phyloP scores from a whole-genome alignment of 1,140 invertebrate genomes.

The Philaenus spumarius region DNA sequence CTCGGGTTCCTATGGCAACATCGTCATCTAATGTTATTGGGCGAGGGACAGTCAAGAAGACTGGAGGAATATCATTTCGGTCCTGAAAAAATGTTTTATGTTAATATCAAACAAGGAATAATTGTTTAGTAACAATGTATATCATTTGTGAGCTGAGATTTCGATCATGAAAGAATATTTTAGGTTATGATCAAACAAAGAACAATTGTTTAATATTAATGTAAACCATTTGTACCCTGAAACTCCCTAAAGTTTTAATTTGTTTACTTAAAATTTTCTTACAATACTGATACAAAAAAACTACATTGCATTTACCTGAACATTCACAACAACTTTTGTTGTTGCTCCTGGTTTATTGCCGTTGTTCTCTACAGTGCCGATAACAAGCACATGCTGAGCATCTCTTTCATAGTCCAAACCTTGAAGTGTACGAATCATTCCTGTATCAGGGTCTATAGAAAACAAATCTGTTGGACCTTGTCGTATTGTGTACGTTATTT shows the following conservation, averaged over 20 bases:
- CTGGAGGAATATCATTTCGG: conserved; percentile 76
- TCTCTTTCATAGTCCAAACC: conserved; percentile 74
- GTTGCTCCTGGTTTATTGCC: conserved; percentile 60
- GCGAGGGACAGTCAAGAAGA: conserved; percentile 70
- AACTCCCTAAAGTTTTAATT: too few species aligned
- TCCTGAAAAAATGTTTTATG: conserved; percentile 56
- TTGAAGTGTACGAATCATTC: conserved; percentile 63
- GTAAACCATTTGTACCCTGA: too few species aligned
- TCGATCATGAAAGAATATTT: too few species aligned
- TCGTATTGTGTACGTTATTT: conserved; percentile 77
- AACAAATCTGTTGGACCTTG: conserved; percentile 76
- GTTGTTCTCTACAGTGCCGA: conserved; percentile 76
- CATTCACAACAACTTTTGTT: conserved; percentile 65
- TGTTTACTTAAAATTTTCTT: too few species aligned
- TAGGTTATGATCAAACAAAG: too few species aligned
- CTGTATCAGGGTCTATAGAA: conserved; percentile 69
- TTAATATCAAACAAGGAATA: too few species aligned
- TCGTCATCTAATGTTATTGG: conserved; percentile 80
- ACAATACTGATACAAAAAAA: too few species aligned
- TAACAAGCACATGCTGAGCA: conserved; percentile 61
- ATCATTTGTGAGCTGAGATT: too few species aligned
- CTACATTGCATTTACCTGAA: conserved; percentile 56
- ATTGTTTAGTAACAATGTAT: too few species aligned
- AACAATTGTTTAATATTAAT: too few species aligned
- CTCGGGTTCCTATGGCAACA: conserved; percentile 66